Evolutionary conservation across 1,140 invertebrate genomes (phyloP), one percentile per base, ranked within the genome.

Genomic region (Portunus trituberculatus): DNA sequence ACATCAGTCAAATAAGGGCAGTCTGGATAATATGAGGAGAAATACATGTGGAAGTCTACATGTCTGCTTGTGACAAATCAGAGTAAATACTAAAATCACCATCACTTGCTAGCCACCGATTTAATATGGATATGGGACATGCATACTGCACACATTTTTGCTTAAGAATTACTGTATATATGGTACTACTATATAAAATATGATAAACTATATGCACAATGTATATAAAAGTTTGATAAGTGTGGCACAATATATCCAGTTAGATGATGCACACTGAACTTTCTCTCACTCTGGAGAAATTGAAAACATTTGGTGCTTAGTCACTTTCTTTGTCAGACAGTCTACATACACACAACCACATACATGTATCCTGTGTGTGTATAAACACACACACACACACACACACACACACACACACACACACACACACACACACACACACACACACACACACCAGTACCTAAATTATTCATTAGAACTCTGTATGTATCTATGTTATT

Each of bases 381-480:
- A 39, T 6, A 39, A 1, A 39, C 39, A 39, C 39, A 39, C 39
- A 39, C 39, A 39, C 39, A 39, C 39, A 39, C 39, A 39, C 39
- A 39, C 39, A 39, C 39, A 39, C 39, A 39, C 39, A 39, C 39
- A 39, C 39, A 39, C 39, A 59, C 20, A 59, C 52, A 59, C 52
- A 59, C 52, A 59, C 52, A 59, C 52, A 59, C 52, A 59, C 52
- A 76, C 67, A 76, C 67, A 76, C 67, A 76, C n/a, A n/a, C 67
- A 76, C 67, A n/a, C 67, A 76, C 67, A 76, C 67, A 76, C 25
- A 76, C n/a, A 76, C 25, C 67, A 76, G 67, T 76, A 76, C 67
- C 67, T n/a, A 76, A n/a, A 76, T 76, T 12, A 76, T 76, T n/a
- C 67, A 76, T 25, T n/a, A 76, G 6, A 20, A 76, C 25, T 76